A percentile compares a stretch with the other conserved stretches of the same genome.
Conservation (phyloP, 2,797 vertebrate genomes). For the Loris lydekkerianus region DNA sequence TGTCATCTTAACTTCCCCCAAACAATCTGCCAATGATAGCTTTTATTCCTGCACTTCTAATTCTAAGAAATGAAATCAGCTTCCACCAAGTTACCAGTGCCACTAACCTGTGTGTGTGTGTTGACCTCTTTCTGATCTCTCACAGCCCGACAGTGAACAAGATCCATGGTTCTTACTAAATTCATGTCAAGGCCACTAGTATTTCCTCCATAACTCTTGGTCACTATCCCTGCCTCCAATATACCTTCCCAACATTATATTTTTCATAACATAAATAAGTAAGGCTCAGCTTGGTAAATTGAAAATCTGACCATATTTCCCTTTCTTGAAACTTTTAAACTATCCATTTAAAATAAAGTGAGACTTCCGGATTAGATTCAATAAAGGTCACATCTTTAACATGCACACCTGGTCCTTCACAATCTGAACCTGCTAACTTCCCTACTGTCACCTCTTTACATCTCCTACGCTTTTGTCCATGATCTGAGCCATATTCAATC, state of each 20-base stretch:
- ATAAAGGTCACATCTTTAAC: background rate
- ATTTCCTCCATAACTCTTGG: background rate
- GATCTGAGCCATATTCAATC: background rate
- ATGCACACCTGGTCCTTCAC: background rate
- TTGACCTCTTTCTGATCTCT: background rate
- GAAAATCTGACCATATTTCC: background rate
- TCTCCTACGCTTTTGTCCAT: background rate
- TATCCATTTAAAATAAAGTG: conserved; percentile 34
- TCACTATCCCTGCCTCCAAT: background rate
- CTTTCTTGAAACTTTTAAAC: conserved; percentile 42
- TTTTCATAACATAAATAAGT: background rate
- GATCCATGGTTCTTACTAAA: background rate
- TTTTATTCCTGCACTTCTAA: background rate
- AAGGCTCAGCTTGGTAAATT: conserved; percentile 9
- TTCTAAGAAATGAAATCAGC: conserved; percentile 33
- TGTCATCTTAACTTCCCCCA: background rate
- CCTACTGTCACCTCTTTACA: background rate
- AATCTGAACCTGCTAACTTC: background rate
- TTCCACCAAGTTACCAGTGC: background rate
- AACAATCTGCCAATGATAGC: background rate
- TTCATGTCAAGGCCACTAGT: background rate
- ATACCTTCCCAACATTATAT: background rate
- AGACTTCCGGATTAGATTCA: no score
- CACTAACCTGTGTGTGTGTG: background rate
- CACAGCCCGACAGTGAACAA: background rate